Percentiles rank a stretch among this genome's conserved stretches.
Evolutionary conservation across 2,113 vertebrate species (phyloP).

Genomic region (Stomatorhinus ivindoensis): DNA sequence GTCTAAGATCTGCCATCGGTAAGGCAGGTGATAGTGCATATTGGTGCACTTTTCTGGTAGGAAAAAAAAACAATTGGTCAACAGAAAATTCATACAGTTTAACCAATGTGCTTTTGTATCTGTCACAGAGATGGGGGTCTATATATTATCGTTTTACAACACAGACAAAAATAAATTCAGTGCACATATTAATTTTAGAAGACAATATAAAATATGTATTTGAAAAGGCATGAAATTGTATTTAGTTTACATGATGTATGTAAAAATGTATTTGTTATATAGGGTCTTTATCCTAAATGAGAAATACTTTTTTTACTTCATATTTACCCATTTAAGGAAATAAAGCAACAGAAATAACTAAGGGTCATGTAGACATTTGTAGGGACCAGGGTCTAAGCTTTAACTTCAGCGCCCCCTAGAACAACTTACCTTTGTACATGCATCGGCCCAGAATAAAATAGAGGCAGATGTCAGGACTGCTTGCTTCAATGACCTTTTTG

Average conservation of each 20-base stretch:
- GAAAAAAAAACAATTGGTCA: neutral
- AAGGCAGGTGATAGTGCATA: slow-evolving; percentile 77
- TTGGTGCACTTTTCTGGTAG: slow-evolving; percentile 64
- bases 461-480: slow-evolving; percentile 76
- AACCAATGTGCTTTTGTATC: neutral
- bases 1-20: slow-evolving; percentile 74
- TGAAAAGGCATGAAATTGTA: neutral
- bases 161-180: neutral
- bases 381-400: neutral
- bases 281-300: neutral
- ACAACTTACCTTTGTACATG: slow-evolving; percentile 70
- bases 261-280: neutral
- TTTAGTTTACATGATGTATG: neutral
- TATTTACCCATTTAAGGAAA: neutral
- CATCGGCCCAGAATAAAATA: slow-evolving; percentile 69
- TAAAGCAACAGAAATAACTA: neutral
- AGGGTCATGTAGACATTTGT: neutral
- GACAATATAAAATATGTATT: neutral
- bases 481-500: slow-evolving; percentile 37
- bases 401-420: neutral
- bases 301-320: neutral
- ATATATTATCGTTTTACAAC: neutral
- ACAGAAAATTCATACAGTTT: neutral
- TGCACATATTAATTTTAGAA: neutral
- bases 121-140: neutral